phyloP scores from a whole-genome alignment of 2,888 invertebrate species.

The Anorthoa munda region DNA sequence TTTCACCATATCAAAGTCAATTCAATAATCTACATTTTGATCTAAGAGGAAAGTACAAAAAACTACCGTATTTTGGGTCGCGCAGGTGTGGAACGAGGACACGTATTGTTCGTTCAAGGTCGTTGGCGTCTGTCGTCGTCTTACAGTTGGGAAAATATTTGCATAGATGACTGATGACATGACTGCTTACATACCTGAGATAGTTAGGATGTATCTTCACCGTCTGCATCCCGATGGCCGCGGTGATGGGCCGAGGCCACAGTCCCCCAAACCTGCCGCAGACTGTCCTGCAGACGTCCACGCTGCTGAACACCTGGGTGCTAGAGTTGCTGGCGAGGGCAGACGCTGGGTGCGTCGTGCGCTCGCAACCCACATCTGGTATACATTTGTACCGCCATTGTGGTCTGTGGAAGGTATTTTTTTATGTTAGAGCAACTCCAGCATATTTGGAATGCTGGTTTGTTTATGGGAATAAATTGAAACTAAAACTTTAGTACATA shows the following conservation, averaged over 20 bases:
- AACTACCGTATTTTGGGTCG: too few species aligned
- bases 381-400: slow-evolving; percentile 86
- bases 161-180: too few species aligned
- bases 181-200: slow-evolving; percentile 82
- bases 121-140: too few species aligned
- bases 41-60: too few species aligned
- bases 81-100: too few species aligned
- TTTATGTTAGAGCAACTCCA: background rate
- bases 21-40: too few species aligned
- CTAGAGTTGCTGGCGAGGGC: slow-evolving; percentile 73
- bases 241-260: slow-evolving; percentile 93
- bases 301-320: slow-evolving; percentile 79
- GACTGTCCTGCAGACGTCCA: slow-evolving; percentile 92
- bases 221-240: slow-evolving; percentile 83
- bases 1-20: too few species aligned
- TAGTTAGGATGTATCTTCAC: slow-evolving; percentile 91
- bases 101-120: too few species aligned
- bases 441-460: too few species aligned
- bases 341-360: slow-evolving; percentile 80
- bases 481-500: too few species aligned
- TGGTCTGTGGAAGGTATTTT: slow-evolving; percentile 73
- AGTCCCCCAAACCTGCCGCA: slow-evolving; percentile 93
- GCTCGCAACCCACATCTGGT: slow-evolving; percentile 81
- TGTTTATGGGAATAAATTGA: too few species aligned
- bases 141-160: too few species aligned